Evolutionary conservation across 2,113 vertebrate species (phyloP), one percentile per base, ranked within the genome.

Genomic region (Dolichotis patagonum): DNA sequence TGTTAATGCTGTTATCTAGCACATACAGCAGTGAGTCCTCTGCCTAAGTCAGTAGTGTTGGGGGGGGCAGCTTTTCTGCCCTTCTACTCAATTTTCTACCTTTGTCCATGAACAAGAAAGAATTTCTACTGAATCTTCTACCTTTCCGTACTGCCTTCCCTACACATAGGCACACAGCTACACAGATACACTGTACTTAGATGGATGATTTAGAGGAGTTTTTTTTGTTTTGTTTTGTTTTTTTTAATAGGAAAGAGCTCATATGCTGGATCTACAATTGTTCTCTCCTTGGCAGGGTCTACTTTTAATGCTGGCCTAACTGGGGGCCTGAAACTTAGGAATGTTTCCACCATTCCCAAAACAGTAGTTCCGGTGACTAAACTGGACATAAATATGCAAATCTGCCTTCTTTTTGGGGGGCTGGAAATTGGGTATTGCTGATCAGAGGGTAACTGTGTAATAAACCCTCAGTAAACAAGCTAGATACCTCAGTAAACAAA

Each of bases 261-360:
- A 1, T 0, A 4, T 0, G 46, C 11, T 32, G 17, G 38, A 4
- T 19, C 77, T 26, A 5, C 77, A 35, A 46, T 5, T 0, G 5
- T 11, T 30, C 1, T 5, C 30, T 35, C 52, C 60, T 30, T 35
- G 17, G 20, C 24, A 56, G 69, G 56, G 28, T 30, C 78, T 10
- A 24, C 20, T 60, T 71, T 62, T 46, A 20, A 65, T 35, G 2
- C 0, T 56, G 56, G 13, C 3, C 19, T 7, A 80, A 4, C 38
- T 0, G 16, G 32, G 43, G 88, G 43, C 43, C 7, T 58, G 80
- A 43, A 26, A 28, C 6, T 43, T 14, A 12, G 24, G 22, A 20
- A 22, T 20, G 19, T 5, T 30, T 43, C 58, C 32, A 10, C 60
- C 12, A 9, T 60, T 62, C 30, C 58, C 60, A 52, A 69, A 80